phyloP scores from a whole-genome alignment of 2,888 invertebrate genomes.

The Diplazon laetatorius region DNA sequence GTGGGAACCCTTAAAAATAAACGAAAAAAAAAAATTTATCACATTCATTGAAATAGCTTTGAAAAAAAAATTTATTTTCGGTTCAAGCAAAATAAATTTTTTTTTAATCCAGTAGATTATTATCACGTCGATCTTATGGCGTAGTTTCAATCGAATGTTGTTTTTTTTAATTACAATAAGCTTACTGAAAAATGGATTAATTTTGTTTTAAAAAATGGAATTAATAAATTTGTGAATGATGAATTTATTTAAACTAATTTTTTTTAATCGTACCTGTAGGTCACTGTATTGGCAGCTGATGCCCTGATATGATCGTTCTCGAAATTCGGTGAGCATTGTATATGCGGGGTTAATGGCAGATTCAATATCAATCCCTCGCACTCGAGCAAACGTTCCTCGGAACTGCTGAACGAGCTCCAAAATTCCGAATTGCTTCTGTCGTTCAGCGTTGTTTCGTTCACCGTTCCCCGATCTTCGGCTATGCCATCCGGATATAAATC shows the following conservation, averaged over 20 bases:
- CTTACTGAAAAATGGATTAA: not conserved
- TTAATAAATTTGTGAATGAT: not conserved
- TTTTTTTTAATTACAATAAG: not conserved
- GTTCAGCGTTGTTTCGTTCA: constrained; percentile 87
- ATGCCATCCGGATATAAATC: constrained; percentile 85
- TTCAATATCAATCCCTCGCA: constrained; percentile 90
- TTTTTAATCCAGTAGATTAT: not conserved
- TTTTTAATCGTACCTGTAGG: constrained; percentile 85
- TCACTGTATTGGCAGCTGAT: constrained; percentile 86
- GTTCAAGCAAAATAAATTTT: not conserved
- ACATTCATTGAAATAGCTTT: not conserved
- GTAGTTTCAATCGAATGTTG: not conserved
- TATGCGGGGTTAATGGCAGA: constrained; percentile 87
- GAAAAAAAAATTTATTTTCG: not conserved
- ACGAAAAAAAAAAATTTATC: too few relatives aligned
- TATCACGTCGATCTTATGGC: too few relatives aligned
- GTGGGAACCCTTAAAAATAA: constrained; percentile 85
- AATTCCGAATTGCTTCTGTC: constrained; percentile 91
- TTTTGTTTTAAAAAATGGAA: constrained; percentile 26
- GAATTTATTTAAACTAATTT: not conserved
- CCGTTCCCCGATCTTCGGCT: constrained; percentile 86
- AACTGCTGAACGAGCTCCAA: constrained; percentile 92
- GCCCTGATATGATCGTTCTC: constrained; percentile 83
- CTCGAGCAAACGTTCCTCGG: constrained; percentile 89
- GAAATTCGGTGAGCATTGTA: constrained; percentile 83